phyloP scores from a whole-genome alignment of 2,797 vertebrate species.

The Anabas testudineus region DNA sequence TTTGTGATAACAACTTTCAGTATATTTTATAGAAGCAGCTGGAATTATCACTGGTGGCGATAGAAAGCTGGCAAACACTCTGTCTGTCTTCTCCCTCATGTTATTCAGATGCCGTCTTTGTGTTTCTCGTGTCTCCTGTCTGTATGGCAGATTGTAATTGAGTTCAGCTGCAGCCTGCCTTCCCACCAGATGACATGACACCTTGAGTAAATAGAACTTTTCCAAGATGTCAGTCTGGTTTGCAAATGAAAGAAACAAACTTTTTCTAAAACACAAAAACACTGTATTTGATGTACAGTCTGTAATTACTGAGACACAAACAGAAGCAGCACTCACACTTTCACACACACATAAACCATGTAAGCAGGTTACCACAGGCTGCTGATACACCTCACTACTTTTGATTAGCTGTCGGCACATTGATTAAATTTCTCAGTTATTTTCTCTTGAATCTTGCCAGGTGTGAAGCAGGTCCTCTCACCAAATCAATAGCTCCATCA shows the following conservation, averaged over 20 bases:
- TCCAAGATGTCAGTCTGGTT: conserved; percentile 54
- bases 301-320: conserved; percentile 41
- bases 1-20: neutral
- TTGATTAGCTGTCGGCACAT: conserved; percentile 49
- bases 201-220: conserved; percentile 59
- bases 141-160: conserved; percentile 55
- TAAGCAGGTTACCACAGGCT: conserved; percentile 20
- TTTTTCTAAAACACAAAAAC: conserved; percentile 5
- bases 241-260: conserved; percentile 55
- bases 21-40: neutral
- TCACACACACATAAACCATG: neutral
- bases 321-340: conserved; percentile 17
- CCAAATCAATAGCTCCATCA: conserved; percentile 59
- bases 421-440: conserved; percentile 54
- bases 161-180: conserved; percentile 56
- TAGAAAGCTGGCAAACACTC: conserved; percentile 17
- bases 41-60: neutral
- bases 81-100: conserved; percentile 18
- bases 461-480: conserved; percentile 55
- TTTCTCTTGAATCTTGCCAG: conserved; percentile 38
- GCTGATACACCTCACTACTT: conserved; percentile 38
- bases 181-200: conserved; percentile 51
- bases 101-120: conserved; percentile 41
- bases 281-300: conserved; percentile 39
- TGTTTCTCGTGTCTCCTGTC: conserved; percentile 12